Evolutionary conservation across 2,797 vertebrate genomes (phyloP), one percentile per base, ranked within the genome.

Genomic region (Rhabdomys pumilio): DNA sequence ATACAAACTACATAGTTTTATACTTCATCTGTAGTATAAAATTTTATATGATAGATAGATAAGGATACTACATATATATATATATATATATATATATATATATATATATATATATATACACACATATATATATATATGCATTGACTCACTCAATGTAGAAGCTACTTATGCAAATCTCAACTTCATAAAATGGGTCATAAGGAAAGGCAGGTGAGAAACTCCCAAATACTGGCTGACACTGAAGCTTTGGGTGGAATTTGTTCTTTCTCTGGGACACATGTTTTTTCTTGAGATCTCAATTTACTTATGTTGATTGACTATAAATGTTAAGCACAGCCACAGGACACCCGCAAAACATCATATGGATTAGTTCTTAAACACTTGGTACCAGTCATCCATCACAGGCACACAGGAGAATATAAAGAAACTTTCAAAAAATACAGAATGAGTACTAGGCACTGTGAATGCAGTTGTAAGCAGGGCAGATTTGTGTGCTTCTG

Each of bases 301-400:
- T 95, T 93, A 57, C 22, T 88, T 91, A n/a, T 67, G 50, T 90
- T 61, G 69, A 44, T 26, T 87, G 73, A 87, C 44, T 57, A 24
- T 31, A 47, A 38, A 83, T 82, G 47, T 79, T 65, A 92, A 65
- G 24, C 29, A 73, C 34, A 73, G 61, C 38, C 86, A 73, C 38
- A 72, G 85, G 87, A 79, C 31, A 81, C 61, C 15, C 80, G 80
- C 15, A 72, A 34, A 86, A 22, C 24, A 69, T 79, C 19, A 75
- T 1, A 4, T 53, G 53, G 65, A 67, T 65, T 38, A 76, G 31
- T 77, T 67, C 65, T 89, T 82, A 47, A 82, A 82, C 75, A 89
- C 20, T 65, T 90, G 34, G 47, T 9, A 50, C 15, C 55, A 75
- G 29, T 38, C 19, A 63, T 57, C 13, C 4, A 55, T 63, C 53